A percentile compares a stretch with the other conserved stretches of the same genome.
phyloP scores from a whole-genome alignment of 2,113 vertebrate genomes.

The Sturnira hondurensis region DNA sequence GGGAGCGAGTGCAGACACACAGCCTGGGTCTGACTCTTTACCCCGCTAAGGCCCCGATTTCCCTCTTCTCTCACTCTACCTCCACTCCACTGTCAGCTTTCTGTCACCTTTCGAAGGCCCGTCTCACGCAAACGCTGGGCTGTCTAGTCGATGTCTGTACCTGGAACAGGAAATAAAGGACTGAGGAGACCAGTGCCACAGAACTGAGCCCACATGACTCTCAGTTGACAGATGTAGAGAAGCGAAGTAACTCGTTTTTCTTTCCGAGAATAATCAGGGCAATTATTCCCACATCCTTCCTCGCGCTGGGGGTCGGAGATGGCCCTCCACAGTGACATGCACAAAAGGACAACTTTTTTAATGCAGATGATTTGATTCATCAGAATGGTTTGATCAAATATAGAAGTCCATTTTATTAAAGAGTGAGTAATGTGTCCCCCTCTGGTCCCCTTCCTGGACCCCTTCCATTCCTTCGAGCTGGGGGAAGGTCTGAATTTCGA shows the following conservation, averaged over 20 bases:
- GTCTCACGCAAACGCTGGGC: background rate
- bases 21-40: rapidly evolving
- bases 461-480: background rate
- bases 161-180: background rate
- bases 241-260: background rate
- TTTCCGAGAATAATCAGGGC: background rate
- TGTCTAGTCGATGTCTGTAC: background rate
- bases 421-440: background rate
- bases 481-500: background rate
- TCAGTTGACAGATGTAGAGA: background rate
- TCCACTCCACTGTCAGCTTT: background rate
- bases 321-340: background rate
- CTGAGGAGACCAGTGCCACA: background rate
- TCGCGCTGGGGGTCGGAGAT: background rate
- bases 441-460: background rate
- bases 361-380: background rate
- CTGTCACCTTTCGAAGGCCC: rapidly evolving
- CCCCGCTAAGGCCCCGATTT: background rate
- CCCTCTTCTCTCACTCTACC: background rate
- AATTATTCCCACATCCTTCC: background rate
- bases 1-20: too few species aligned
- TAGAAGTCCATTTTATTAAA: background rate
- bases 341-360: background rate
- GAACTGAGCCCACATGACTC: background rate
- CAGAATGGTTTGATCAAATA: background rate